Evolutionary conservation across 2,888 invertebrate genomes (phyloP).

Genomic region (Hypsopygia costalis): DNA sequence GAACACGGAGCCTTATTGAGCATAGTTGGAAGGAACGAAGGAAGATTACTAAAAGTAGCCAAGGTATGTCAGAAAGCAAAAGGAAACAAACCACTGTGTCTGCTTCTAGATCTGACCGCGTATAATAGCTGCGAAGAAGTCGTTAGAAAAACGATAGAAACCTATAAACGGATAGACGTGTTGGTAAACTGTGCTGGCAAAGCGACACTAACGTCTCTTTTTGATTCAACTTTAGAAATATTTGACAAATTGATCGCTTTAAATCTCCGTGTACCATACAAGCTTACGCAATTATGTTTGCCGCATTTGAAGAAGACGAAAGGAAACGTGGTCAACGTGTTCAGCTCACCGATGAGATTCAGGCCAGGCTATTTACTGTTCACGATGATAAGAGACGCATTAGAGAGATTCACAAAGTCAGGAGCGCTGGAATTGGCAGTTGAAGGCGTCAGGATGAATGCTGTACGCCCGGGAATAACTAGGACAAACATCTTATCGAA

Average conservation of each 20-base stretch:
- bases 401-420: conserved; percentile 48
- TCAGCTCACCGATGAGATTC: conserved; percentile 37
- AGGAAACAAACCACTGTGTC: conserved; percentile 38
- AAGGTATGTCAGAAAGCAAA: conserved; percentile 33
- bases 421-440: conserved; percentile 47
- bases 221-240: conserved; percentile 43
- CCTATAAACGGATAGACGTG: conserved; percentile 42
- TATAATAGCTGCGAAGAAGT: conserved; percentile 45
- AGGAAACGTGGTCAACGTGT: conserved; percentile 52
- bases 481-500: conserved; percentile 50
- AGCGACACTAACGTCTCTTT: conserved; percentile 40
- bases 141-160: conserved; percentile 41
- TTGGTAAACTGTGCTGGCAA: conserved; percentile 53
- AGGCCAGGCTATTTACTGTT: conserved; percentile 48
- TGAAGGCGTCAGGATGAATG: conserved; percentile 55
- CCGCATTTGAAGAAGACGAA: conserved; percentile 45
- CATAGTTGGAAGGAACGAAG: conserved; percentile 47
- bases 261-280: conserved; percentile 50
- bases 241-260: conserved; percentile 50
- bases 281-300: conserved; percentile 44
- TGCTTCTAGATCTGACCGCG: conserved; percentile 40
- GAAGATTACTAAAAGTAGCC: conserved; percentile 38
- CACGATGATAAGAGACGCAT: conserved; percentile 44
- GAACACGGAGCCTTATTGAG: conserved; percentile 40
- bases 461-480: conserved; percentile 50